phyloP scores from a whole-genome alignment of 2,113 vertebrate species.

The Eulemur macaco region DNA sequence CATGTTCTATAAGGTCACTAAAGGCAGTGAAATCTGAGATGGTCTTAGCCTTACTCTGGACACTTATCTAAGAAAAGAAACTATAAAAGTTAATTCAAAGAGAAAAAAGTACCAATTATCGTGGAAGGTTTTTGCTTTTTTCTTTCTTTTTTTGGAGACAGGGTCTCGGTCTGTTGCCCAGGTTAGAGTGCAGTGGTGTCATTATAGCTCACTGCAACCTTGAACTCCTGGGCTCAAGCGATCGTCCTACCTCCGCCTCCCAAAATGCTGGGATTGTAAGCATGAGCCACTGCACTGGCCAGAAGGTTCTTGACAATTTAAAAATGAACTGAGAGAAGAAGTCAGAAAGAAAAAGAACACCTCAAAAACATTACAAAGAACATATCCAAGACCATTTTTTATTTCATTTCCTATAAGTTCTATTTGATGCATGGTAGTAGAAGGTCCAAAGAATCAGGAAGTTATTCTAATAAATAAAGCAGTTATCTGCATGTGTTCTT shows the following conservation, averaged over 20 bases:
- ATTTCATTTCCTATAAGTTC: not conserved
- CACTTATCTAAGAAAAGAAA: conserved; percentile 27
- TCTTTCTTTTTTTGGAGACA: no score
- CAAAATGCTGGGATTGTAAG: no score
- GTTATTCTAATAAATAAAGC: conserved; percentile 10
- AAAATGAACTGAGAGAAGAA: not conserved
- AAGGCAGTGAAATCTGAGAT: conserved; percentile 6
- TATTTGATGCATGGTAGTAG: not conserved
- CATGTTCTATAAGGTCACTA: not conserved
- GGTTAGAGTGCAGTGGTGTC: no score
- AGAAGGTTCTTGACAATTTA: conserved; percentile 19
- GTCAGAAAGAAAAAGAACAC: not conserved
- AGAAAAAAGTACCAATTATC: not conserved
- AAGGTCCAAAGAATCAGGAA: not conserved
- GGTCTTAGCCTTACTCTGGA: not conserved
- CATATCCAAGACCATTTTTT: not conserved
- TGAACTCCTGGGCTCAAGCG: no score
- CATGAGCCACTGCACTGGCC: no score
- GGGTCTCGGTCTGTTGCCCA: no score
- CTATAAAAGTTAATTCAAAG: not conserved
- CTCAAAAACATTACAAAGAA: not conserved
- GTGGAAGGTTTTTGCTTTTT: not conserved
- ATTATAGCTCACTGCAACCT: no score
- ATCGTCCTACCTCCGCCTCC: no score
- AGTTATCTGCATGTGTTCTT: not conserved